Evolutionary conservation across 2,888 invertebrate species (phyloP), one percentile per base, ranked within the genome.

Genomic region (Smittia aterrima): DNA sequence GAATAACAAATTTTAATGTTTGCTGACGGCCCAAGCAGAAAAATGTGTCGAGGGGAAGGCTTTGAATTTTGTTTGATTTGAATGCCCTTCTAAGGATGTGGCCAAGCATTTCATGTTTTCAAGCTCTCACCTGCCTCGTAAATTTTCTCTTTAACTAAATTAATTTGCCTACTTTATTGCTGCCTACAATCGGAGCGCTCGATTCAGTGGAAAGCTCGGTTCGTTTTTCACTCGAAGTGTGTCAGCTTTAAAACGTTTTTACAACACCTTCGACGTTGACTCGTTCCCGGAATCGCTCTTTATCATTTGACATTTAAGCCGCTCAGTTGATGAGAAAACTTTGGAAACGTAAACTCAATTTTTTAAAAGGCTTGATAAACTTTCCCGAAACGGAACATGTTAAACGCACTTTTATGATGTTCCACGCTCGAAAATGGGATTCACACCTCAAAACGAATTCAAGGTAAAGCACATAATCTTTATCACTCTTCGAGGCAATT

Each of bases 1-100:
- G 70, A 70, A 70, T 70, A 70, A 70, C 70, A 70, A 70, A 70
- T 70, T 70, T 70, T 70, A 53, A 53, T 53, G 64, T 27, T 64
- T 27, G 64, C 25, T 27, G 64, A 27, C 64, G 64, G 9, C 16
- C n/a, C 27, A 27, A n/a, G 24, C 64, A 16, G 27, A 64, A 47
- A 64, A 64, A 25, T 27, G 4, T 6, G 11, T 64, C 25, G 58
- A 58, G 16, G 47, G 47, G 16, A 47, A 47, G 47, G 2, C 47
- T 3, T 58, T 38, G 38, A 38, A 38, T 38, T 38, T 38, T 47
- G 47, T 47, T 47, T n/a, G 16, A 47, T 47, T 32, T 32, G 32
- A 32, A 32, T 32, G 32, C 9, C 32, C 32, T 11, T n/a, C 47
- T 2, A 11, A 47, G 47, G 47, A 47, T 47, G 47, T 47, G n/a